Percentiles rank a stretch among this genome's conserved stretches.
phyloP scores from a whole-genome alignment of 2,797 vertebrate genomes.

The Amblyopsis hoosieri region DNA sequence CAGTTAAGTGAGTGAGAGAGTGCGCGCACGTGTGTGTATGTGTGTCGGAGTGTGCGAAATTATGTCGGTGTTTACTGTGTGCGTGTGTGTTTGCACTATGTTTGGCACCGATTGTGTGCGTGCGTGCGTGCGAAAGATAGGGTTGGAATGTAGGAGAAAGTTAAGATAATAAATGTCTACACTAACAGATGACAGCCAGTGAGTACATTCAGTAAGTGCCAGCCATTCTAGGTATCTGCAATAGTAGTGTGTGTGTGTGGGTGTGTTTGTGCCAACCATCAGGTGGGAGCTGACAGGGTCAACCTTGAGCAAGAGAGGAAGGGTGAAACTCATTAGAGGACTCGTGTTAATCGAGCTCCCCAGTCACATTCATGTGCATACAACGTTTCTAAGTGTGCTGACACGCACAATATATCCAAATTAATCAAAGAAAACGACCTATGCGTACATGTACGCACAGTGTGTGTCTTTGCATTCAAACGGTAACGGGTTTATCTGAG shows the following conservation, averaged over 20 bases:
- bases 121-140: slow-evolving; percentile 2
- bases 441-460: too few species aligned
- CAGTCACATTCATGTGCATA: too few species aligned
- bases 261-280: not conserved
- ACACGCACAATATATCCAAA: too few species aligned
- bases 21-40: slow-evolving; percentile 2
- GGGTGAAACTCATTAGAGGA: slow-evolving; percentile 61
- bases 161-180: too few species aligned
- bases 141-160: not conserved
- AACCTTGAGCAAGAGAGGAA: slow-evolving; percentile 65
- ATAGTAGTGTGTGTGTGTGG: not conserved
- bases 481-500: slow-evolving; percentile 31
- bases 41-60: not conserved
- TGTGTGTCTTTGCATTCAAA: slow-evolving; percentile 39
- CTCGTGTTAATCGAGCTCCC: too few species aligned
- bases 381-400: too few species aligned
- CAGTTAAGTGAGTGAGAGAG: not conserved
- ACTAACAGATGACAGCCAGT: too few species aligned
- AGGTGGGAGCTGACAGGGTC: slow-evolving; percentile 61
- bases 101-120: not conserved
- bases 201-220: too few species aligned
- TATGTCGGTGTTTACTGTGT: slow-evolving; percentile 1
- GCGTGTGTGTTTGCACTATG: not conserved
- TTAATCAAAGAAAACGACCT: too few species aligned
- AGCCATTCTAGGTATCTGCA: slow-evolving; percentile 1